Evolutionary conservation across 2,797 vertebrate genomes (phyloP).

Genomic region (Pogonophryne albipinna): DNA sequence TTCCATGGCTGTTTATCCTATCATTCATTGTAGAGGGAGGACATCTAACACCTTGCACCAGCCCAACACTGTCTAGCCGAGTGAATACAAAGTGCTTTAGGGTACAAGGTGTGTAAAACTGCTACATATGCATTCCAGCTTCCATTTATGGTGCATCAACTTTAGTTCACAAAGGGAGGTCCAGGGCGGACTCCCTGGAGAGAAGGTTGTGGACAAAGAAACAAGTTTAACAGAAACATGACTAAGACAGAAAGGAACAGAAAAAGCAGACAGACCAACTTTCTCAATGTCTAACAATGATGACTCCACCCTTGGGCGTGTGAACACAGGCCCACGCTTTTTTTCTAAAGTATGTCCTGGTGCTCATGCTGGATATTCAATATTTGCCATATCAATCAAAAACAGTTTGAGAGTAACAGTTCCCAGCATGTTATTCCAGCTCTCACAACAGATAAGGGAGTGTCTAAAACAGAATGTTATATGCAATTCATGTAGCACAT

Average conservation of each 20-base stretch:
- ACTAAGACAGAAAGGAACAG: constrained; percentile 31
- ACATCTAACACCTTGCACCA: neutral
- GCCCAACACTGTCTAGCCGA: neutral
- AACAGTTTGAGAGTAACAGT: constrained; percentile 13
- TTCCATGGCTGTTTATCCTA: neutral
- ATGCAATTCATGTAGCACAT: neutral
- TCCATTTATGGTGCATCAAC: neutral
- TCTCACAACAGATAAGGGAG: constrained; percentile 18
- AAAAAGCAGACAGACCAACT: constrained; percentile 2
- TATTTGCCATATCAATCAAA: constrained; percentile 28
- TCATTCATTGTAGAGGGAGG: neutral
- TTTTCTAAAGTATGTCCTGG: neutral
- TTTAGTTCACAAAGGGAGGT: neutral
- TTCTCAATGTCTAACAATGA: constrained; percentile 20
- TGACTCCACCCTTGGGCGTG: constrained; percentile 53
- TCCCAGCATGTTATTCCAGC: constrained; percentile 5
- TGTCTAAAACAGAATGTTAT: constrained; percentile 11
- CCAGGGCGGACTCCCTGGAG: neutral
- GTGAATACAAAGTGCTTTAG: too few relatives aligned
- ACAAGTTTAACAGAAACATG: constrained; percentile 33
- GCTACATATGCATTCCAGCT: too few relatives aligned
- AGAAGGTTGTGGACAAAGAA: constrained; percentile 18
- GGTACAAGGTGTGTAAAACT: too few relatives aligned
- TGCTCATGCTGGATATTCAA: constrained; percentile 32
- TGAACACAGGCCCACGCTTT: constrained; percentile 43